Conservation (phyloP, 2,888 invertebrate genomes). For the Drosophila vallismaia region DNA sequence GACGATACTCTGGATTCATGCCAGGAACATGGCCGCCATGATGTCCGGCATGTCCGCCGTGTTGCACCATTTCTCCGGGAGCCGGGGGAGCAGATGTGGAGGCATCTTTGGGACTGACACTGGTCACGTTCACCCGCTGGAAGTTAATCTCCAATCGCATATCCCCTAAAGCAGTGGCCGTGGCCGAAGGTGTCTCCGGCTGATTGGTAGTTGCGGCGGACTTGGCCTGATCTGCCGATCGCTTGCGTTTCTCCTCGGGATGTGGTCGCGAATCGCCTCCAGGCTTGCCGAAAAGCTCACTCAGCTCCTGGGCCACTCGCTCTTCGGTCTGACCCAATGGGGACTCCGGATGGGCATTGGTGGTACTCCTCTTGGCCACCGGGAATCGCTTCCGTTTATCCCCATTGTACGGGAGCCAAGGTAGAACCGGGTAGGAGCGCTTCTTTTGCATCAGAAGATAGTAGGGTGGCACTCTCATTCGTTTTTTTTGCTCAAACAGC, state of each 20-base stretch:
- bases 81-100: conserved; percentile 37
- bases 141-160: conserved; percentile 73
- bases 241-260: conserved; percentile 85
- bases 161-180: conserved; percentile 52
- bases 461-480: conserved; percentile 80
- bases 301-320: conserved; percentile 88
- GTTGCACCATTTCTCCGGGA: conserved; percentile 74
- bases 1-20: conserved; percentile 60
- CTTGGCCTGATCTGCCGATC: conserved; percentile 80
- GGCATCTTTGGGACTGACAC: conserved; percentile 26
- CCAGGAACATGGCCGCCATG: conserved; percentile 58
- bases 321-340: conserved; percentile 87
- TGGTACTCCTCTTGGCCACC: conserved; percentile 87
- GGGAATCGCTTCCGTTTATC: conserved; percentile 87
- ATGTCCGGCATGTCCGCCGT: conserved; percentile 66
- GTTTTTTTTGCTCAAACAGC: conserved; percentile 81
- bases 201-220: conserved; percentile 46
- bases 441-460: conserved; percentile 83
- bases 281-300: conserved; percentile 86
- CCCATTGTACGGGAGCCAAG: conserved; percentile 82
- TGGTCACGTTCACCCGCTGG: conserved; percentile 66
- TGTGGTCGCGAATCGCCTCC: conserved; percentile 58
- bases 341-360: conserved; percentile 77
- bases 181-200: conserved; percentile 51
- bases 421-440: conserved; percentile 82